Percentiles rank a stretch among this genome's conserved stretches.
phyloP scores from a whole-genome alignment of 2,888 invertebrate species.

The Acronicta aceris region DNA sequence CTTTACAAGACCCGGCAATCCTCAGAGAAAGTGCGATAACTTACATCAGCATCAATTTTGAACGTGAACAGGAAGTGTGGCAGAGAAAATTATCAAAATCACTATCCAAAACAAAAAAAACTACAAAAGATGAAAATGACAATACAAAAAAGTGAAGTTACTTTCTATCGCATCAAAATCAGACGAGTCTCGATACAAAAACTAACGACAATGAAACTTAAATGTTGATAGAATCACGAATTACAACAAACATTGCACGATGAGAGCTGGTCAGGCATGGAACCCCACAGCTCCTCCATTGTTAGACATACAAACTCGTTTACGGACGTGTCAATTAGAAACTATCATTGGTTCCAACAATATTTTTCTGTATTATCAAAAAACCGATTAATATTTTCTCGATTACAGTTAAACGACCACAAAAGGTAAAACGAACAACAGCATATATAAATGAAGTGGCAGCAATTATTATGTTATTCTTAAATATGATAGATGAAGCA shows the following conservation, averaged over 20 bases:
- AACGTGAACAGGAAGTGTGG: constrained; percentile 34
- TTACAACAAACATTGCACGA: constrained; percentile 65
- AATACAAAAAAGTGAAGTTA: constrained; percentile 72
- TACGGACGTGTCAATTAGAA: constrained; percentile 37
- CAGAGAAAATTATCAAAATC: constrained; percentile 48
- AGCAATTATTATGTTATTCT: no score
- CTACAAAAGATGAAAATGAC: constrained; percentile 66
- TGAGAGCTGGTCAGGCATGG: constrained; percentile 44
- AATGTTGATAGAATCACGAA: constrained; percentile 77
- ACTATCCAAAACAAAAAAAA: constrained; percentile 53
- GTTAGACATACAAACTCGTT: constrained; percentile 27
- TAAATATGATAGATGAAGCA: no score
- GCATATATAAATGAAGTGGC: constrained; percentile 21
- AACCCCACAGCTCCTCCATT: constrained; percentile 44
- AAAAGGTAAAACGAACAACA: not conserved
- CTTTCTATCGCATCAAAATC: constrained; percentile 75
- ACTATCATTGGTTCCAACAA: constrained; percentile 16
- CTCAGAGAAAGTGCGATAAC: constrained; percentile 62
- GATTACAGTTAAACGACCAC: no score
- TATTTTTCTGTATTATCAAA: no score
- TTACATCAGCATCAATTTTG: constrained; percentile 39
- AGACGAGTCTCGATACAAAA: constrained; percentile 68
- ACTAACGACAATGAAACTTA: constrained; percentile 70
- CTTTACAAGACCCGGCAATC: constrained; percentile 54
- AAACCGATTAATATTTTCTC: no score